Evolutionary conservation across 2,797 vertebrate genomes (phyloP).

Genomic region (Picus viridis): DNA sequence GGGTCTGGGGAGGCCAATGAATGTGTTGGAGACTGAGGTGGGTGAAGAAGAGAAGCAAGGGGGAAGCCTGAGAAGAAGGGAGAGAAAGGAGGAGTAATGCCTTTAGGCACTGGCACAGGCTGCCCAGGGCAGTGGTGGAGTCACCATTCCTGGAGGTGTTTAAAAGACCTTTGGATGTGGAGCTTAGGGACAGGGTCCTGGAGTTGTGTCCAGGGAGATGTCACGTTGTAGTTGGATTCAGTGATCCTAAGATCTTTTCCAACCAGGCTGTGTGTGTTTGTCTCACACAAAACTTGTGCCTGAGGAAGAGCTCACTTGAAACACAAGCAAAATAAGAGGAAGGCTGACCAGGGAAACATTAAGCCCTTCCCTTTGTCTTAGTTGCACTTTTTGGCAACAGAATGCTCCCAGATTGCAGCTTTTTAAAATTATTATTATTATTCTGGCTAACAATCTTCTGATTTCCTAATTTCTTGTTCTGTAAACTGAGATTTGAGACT

Average conservation of each 20-base stretch:
- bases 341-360: background rate
- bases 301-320: background rate
- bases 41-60: background rate
- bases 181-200: too few species aligned
- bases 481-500: background rate
- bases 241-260: too few species aligned
- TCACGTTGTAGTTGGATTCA: too few species aligned
- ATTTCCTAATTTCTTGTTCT: conserved; percentile 18
- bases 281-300: background rate
- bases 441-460: background rate
- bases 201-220: too few species aligned
- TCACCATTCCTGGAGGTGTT: too few species aligned
- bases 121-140: too few species aligned
- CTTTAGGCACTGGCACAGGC: too few species aligned
- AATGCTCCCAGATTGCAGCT: background rate
- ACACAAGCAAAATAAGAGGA: background rate
- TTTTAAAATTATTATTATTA: too few species aligned
- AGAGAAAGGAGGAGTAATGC: background rate
- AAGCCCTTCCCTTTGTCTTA: too few species aligned
- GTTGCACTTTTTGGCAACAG: background rate
- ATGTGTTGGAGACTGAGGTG: background rate
- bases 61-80: background rate
- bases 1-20: background rate
- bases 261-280: background rate
- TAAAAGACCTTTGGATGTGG: too few species aligned